A percentile compares a stretch with the other conserved stretches of the same genome.
These are phyloP conservation scores for Cecidostiba fungosa DNA, from an alignment of 2,888 invertebrate species.

Conservation along the genomic window DNA sequence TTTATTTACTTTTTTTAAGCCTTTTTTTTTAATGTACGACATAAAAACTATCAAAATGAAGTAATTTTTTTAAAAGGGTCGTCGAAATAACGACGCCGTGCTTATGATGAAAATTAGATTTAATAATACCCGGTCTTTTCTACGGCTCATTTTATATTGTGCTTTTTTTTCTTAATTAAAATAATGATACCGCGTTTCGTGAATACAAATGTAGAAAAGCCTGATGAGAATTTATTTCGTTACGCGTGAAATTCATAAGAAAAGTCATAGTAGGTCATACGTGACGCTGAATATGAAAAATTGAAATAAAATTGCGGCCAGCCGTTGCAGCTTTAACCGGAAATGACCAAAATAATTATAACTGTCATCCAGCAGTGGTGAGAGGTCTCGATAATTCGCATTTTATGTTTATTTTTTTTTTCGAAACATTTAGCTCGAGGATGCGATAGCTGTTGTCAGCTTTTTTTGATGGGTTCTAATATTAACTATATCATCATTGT, in stretches of 20 bases:
- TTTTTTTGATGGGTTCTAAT: too few relatives aligned
- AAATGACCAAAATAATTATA: background rate
- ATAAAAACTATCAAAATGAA: background rate
- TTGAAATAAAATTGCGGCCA: slow-evolving; percentile 22
- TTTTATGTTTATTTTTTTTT: background rate
- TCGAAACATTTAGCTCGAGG: too few relatives aligned
- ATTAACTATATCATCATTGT: too few relatives aligned
- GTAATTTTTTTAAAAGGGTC: background rate
- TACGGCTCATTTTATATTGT: background rate
- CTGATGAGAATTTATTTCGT: slow-evolving; percentile 33
- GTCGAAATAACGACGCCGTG: background rate
- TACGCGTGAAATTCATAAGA: slow-evolving; percentile 20
- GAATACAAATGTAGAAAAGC: background rate
- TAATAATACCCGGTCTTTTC: background rate
- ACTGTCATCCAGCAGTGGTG: background rate
- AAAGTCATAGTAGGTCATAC: slow-evolving; percentile 19
- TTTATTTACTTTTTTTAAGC: too few relatives aligned
- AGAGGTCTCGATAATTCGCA: background rate
- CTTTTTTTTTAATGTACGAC: background rate
- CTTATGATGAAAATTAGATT: background rate
- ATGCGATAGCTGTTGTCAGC: too few relatives aligned
- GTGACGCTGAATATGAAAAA: slow-evolving; percentile 38
- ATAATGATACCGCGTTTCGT: background rate
- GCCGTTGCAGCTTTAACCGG: background rate
- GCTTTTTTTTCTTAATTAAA: background rate